Conservation (phyloP, 2,888 invertebrate genomes). For the Drosophila barbarae region DNA sequence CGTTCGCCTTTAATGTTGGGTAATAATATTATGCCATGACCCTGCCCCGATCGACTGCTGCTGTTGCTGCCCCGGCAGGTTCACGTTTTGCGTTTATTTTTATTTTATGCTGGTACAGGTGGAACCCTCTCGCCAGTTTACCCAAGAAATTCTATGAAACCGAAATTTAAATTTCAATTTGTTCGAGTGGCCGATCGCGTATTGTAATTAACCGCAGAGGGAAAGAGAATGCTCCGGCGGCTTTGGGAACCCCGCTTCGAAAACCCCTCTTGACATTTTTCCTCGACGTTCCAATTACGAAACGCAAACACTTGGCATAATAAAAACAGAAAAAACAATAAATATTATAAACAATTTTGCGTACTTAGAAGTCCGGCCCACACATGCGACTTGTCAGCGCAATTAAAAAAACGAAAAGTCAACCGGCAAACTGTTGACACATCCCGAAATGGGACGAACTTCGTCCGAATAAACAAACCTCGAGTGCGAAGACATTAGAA, state of each 20-base stretch:
- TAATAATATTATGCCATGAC: slow-evolving; percentile 47
- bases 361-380: slow-evolving; percentile 44
- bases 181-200: slow-evolving; percentile 17
- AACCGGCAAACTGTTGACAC: slow-evolving; percentile 39
- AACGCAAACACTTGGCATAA: slow-evolving; percentile 67
- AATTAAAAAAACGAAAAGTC: slow-evolving; percentile 37
- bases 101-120: slow-evolving; percentile 79
- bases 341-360: slow-evolving; percentile 39
- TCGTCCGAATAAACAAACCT: slow-evolving; percentile 55
- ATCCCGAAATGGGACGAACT: slow-evolving; percentile 37
- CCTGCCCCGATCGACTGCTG: slow-evolving; percentile 30
- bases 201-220: slow-evolving; percentile 26
- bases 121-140: slow-evolving; percentile 54
- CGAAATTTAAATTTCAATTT: slow-evolving; percentile 36
- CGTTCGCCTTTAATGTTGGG: slow-evolving; percentile 44
- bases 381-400: slow-evolving; percentile 35
- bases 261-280: slow-evolving; percentile 59
- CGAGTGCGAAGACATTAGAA: slow-evolving; percentile 54
- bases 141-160: slow-evolving; percentile 23
- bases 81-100: slow-evolving; percentile 57
- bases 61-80: slow-evolving; percentile 63
- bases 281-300: slow-evolving; percentile 72
- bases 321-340: slow-evolving; percentile 50
- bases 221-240: slow-evolving; percentile 38
- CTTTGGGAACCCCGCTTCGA: slow-evolving; percentile 24